These are phyloP conservation scores for Drusus annulatus DNA, from an alignment of 1,140 invertebrate genomes.

Conservation along the genomic window DNA sequence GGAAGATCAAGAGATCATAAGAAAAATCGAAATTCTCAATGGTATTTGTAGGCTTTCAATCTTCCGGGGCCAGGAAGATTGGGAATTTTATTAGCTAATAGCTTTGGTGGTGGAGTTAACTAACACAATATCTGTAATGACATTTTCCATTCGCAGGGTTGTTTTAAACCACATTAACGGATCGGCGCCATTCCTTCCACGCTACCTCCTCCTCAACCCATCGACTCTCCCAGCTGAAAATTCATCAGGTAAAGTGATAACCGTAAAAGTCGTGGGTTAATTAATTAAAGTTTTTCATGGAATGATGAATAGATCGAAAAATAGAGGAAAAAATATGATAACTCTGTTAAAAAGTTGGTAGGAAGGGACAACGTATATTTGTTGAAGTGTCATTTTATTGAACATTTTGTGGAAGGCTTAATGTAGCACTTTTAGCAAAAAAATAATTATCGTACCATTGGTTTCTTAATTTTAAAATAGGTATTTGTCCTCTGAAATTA, in stretches of 20 bases:
- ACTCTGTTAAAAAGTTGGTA: too few species aligned
- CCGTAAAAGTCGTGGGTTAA: slow-evolving; percentile 22
- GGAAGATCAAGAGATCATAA: too few species aligned
- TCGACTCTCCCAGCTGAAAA: background rate
- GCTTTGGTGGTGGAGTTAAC: slow-evolving; percentile 3
- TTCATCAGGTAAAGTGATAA: slow-evolving; percentile 39
- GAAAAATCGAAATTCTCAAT: too few species aligned
- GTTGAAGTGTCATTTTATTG: too few species aligned
- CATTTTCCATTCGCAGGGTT: slow-evolving; percentile 8
- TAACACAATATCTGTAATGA: slow-evolving; percentile 34
- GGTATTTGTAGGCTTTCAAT: slow-evolving; percentile 13
- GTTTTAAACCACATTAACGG: slow-evolving; percentile 40
- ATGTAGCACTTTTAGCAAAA: too few species aligned
- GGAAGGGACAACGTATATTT: too few species aligned
- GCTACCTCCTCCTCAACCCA: background rate
- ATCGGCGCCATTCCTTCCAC: background rate
- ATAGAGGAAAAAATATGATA: too few species aligned
- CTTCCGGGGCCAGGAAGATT: background rate
- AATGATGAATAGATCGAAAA: background rate
- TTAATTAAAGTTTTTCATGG: slow-evolving; percentile 26
- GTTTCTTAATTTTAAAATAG: too few species aligned
- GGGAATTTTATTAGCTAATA: slow-evolving; percentile 42
- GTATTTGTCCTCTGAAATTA: too few species aligned
- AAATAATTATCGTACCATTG: too few species aligned
- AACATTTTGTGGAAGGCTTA: too few species aligned